Conservation (phyloP, 2,797 vertebrate species). For the Oreonectes daqikongensis region DNA sequence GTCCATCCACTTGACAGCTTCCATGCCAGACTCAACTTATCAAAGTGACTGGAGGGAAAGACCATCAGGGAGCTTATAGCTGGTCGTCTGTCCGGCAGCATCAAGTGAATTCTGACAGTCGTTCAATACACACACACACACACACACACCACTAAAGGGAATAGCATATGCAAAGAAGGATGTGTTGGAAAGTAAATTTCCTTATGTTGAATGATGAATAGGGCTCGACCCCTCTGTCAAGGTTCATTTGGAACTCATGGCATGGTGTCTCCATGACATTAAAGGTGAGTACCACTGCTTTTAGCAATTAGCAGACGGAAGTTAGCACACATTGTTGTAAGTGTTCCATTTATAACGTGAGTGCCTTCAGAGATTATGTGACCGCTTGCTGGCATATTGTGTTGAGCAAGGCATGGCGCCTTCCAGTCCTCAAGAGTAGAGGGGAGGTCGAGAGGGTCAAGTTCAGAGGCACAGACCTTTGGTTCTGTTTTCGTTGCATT, state of each 20-base stretch:
- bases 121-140: not conserved
- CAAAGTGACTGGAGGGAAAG: not conserved
- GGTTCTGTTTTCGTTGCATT: constrained; percentile 23
- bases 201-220: not conserved
- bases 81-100: not conserved
- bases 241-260: not conserved
- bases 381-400: constrained; percentile 8
- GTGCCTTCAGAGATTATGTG: constrained; percentile 30
- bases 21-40: constrained; percentile 2
- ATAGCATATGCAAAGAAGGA: not conserved
- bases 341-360: constrained; percentile 31
- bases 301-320: constrained; percentile 8
- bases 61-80: constrained; percentile 4
- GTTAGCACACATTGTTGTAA: constrained; percentile 21
- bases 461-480: constrained; percentile 26
- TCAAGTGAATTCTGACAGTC: not conserved
- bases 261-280: not conserved
- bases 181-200: not conserved
- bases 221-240: not conserved
- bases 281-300: constrained; percentile 10
- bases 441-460: constrained; percentile 31
- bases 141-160: not conserved
- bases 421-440: constrained; percentile 28
- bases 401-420: constrained; percentile 40
- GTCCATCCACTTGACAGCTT: constrained; percentile 18